Base-by-base conservation (phyloP, 2,888 invertebrate genomes). In the Sphaerophoria taeniata region DNA sequence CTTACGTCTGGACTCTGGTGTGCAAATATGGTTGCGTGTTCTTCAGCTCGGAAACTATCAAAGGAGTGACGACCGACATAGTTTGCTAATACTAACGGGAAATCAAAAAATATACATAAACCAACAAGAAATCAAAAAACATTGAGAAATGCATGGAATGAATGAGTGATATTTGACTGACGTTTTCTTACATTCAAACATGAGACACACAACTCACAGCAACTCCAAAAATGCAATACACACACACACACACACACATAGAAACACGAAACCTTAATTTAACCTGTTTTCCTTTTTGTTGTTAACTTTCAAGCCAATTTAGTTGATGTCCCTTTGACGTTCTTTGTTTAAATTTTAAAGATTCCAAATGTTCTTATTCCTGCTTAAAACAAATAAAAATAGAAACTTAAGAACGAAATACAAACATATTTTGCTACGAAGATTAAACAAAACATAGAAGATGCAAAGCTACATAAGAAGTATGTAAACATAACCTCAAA, bases 1-100 rank as follows among this genome's bases (percentile, higher is more conserved):
- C 99, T 0, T 99, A 99, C 92, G 97, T 99, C 33, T 99, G 99
- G 99, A 96, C 97, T 3, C 93, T 99, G 71, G 96, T 99, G 58
- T 95, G 93, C 88, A 93, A 93, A 49, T 94, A 94, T 87, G 94
- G 94, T 70, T 92, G 91, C 88, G 91, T 92, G 60, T 92, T 92
- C 88, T 92, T 92, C 77, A 92, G 90, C 87, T 92, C 92, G 31
- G 92, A 92, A 87, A 92, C 90, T 87, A 91, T 92, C 56, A 92
- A 91, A 87, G 89, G 90, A 71, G 89, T 91, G 24, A 90, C 90
- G 76, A 91, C 90, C 43, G 92, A 92, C 70, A 89, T 92, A 65
- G 90, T 89, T 87, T 92, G 92, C 91, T 92, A 92, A 91, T 91
- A 91, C 65, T 76, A 60, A 70, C 34, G 43, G 49, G 31, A 67